Conservation (phyloP, 1,140 invertebrate genomes). For the Megathymus violae region DNA sequence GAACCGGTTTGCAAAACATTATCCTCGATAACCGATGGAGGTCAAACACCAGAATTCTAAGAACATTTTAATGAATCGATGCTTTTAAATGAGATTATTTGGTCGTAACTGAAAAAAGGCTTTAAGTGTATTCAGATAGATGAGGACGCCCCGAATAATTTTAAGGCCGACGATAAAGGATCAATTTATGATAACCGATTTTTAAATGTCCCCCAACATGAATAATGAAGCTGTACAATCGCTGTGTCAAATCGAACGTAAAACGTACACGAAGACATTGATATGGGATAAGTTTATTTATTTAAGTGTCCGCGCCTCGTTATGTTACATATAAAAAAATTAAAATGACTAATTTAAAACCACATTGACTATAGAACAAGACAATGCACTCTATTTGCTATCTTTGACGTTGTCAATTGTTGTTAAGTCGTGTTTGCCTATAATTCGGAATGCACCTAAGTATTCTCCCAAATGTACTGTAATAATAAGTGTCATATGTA, state of each 20-base stretch:
- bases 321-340: no score
- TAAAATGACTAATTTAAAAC: no score
- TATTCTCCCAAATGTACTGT: no score
- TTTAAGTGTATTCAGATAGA: constrained; percentile 11
- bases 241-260: neutral
- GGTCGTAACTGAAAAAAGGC: constrained; percentile 1
- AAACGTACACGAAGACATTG: neutral
- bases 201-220: constrained; percentile 39
- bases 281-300: neutral
- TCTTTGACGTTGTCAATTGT: no score
- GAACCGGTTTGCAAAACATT: neutral
- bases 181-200: constrained; percentile 59
- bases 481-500: no score
- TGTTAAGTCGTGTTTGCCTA: no score
- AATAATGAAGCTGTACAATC: constrained; percentile 41
- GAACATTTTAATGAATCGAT: constrained; percentile 8
- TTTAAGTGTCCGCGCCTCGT: no score
- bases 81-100: constrained; percentile 9
- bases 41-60: neutral
- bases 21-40: neutral
- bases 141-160: neutral
- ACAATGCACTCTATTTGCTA: no score
- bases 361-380: no score
- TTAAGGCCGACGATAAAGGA: constrained; percentile 42
- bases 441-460: no score